Evolutionary conservation across 2,888 invertebrate species (phyloP).

Genomic region (Phortica okadai): DNA sequence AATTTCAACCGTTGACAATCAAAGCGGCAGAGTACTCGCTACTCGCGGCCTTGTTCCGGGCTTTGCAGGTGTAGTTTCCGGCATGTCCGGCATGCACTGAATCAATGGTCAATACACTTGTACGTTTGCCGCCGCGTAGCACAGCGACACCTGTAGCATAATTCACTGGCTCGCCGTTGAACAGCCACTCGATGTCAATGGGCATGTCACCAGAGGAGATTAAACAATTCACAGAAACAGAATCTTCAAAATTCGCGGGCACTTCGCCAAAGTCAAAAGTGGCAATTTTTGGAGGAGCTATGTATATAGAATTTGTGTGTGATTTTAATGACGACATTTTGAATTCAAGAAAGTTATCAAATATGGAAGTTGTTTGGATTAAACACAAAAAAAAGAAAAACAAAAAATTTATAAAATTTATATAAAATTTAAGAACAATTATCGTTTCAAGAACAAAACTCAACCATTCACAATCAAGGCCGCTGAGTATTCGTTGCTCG

Average conservation of each 20-base stretch:
- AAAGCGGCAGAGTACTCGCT: constrained; percentile 76
- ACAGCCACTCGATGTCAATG: constrained; percentile 83
- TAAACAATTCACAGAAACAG: constrained; percentile 83
- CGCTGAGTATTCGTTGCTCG: constrained; percentile 81
- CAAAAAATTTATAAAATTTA: not conserved
- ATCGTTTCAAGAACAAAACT: not conserved
- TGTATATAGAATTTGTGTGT: constrained; percentile 14
- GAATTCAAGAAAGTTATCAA: not conserved
- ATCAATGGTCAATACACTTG: constrained; percentile 82
- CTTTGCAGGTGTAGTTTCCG: constrained; percentile 82
- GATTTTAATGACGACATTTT: not conserved
- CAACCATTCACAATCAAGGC: constrained; percentile 83
- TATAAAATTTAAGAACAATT: not conserved
- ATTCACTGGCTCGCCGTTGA: constrained; percentile 69
- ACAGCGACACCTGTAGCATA: constrained; percentile 70
- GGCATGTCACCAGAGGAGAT: constrained; percentile 84
- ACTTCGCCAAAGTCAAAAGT: constrained; percentile 87
- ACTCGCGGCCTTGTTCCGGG: constrained; percentile 79
- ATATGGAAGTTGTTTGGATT: not conserved
- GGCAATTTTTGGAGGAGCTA: constrained; percentile 87
- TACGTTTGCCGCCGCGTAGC: constrained; percentile 77
- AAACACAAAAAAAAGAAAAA: not conserved
- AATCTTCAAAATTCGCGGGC: constrained; percentile 84
- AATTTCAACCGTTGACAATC: constrained; percentile 72
- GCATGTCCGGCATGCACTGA: constrained; percentile 81